Percentiles rank a stretch among this genome's conserved stretches.
These are phyloP conservation scores for Eira barbara DNA, from an alignment of 2,113 vertebrate genomes.

Conservation along the genomic window DNA sequence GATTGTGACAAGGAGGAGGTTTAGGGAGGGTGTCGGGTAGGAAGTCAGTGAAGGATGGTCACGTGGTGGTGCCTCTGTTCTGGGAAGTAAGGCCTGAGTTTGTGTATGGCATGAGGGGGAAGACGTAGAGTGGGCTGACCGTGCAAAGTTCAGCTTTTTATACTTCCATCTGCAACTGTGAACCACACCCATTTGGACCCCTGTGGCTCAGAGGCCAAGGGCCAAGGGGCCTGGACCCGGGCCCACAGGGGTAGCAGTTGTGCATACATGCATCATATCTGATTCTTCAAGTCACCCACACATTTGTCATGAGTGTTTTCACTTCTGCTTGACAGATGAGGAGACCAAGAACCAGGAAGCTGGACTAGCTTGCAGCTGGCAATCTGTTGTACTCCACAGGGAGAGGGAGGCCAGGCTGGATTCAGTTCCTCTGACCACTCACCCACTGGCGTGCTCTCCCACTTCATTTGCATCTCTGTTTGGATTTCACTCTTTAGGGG, in stretches of 20 bases:
- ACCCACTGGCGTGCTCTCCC: not conserved
- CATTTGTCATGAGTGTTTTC: not conserved
- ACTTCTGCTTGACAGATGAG: not conserved
- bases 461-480: not conserved
- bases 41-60: not conserved
- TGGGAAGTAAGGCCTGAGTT: not conserved
- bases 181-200: fast-evolving
- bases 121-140: not conserved
- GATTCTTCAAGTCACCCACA: not conserved
- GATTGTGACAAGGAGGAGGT: not conserved
- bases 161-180: not conserved
- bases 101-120: not conserved
- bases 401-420: not conserved
- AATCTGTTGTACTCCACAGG: not conserved
- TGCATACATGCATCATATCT: not conserved
- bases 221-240: not conserved
- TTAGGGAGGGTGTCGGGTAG: not conserved
- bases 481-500: not conserved
- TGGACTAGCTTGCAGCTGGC: not conserved
- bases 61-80: fast-evolving
- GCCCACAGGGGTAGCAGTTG: fast-evolving
- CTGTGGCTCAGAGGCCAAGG: not conserved
- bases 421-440: not conserved
- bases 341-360: not conserved
- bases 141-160: not conserved